A percentile compares a stretch with the other conserved stretches of the same genome.
Evolutionary conservation across 2,888 invertebrate species (phyloP).

Genomic region (Tetragonula carbonaria): DNA sequence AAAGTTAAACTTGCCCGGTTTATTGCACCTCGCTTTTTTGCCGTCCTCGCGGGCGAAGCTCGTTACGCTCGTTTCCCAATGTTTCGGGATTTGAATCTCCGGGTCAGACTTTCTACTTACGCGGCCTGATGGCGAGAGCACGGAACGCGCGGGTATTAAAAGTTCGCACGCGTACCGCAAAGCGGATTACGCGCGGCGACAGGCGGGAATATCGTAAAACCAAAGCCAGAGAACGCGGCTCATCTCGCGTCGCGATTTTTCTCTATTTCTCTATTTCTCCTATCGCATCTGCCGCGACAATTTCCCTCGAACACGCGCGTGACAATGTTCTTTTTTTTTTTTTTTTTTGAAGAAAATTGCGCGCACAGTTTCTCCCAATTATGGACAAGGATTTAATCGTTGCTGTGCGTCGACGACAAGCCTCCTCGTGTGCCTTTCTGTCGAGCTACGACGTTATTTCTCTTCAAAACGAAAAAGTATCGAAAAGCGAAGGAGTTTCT

Average conservation of each 20-base stretch:
- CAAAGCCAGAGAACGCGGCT: not conserved
- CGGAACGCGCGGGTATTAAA: conserved; percentile 28
- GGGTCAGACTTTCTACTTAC: conserved; percentile 40
- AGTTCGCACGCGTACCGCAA: conserved; percentile 35
- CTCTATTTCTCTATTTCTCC: too few relatives aligned
- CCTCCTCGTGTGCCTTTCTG: too few relatives aligned
- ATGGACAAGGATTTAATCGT: too few relatives aligned
- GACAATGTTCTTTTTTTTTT: not conserved
- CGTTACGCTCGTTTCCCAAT: conserved; percentile 22
- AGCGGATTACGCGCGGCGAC: conserved; percentile 36
- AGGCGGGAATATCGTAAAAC: conserved; percentile 6
- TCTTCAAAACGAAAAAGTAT: too few relatives aligned
- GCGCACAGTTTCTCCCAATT: too few relatives aligned
- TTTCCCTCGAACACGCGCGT: not conserved
- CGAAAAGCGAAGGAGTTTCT: too few relatives aligned
- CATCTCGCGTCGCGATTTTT: not conserved
- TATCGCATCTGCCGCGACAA: not conserved
- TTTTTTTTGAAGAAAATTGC: too few relatives aligned
- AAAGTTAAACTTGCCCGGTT: conserved; percentile 14
- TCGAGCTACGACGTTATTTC: too few relatives aligned
- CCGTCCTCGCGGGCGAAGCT: not conserved
- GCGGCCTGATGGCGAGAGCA: conserved; percentile 19
- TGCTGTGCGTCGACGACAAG: too few relatives aligned
- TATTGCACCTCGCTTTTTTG: conserved; percentile 11
- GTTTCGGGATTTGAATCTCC: conserved; percentile 39